Evolutionary conservation across 2,888 invertebrate species (phyloP).

Genomic region (Drosophila yooni): DNA sequence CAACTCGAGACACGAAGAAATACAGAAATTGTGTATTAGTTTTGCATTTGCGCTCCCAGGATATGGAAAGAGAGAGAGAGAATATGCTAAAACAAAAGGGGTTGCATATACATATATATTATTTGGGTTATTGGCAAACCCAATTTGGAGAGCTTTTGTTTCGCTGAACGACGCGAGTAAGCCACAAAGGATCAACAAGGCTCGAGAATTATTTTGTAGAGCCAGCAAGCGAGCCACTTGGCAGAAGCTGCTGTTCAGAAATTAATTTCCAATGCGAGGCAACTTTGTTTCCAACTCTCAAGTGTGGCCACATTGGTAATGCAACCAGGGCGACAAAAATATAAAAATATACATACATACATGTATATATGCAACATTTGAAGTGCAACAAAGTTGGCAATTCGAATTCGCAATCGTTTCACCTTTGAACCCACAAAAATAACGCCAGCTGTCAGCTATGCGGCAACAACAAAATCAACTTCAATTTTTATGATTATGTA

Average conservation of each 20-base stretch:
- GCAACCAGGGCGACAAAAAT: constrained; percentile 23
- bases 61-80: constrained; percentile 32
- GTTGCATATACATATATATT: constrained; percentile 43
- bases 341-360: background rate
- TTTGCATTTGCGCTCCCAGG: constrained; percentile 70
- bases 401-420: constrained; percentile 22
- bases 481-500: constrained; percentile 61
- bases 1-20: constrained; percentile 27
- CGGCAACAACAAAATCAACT: constrained; percentile 71
- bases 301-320: constrained; percentile 49
- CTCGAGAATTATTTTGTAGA: constrained; percentile 75
- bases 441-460: constrained; percentile 59
- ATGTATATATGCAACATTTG: background rate
- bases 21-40: constrained; percentile 47
- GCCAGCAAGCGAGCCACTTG: constrained; percentile 62
- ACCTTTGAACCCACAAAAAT: constrained; percentile 42
- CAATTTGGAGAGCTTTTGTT: constrained; percentile 80
- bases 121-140: constrained; percentile 65
- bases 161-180: constrained; percentile 72
- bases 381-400: constrained; percentile 29
- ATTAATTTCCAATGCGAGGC: constrained; percentile 67
- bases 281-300: constrained; percentile 67
- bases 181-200: constrained; percentile 81
- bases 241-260: constrained; percentile 35
- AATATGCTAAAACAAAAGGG: constrained; percentile 69